A percentile compares a stretch with the other conserved stretches of the same genome.
phyloP scores from a whole-genome alignment of 2,888 invertebrate species.

The Orgyia antiqua region DNA sequence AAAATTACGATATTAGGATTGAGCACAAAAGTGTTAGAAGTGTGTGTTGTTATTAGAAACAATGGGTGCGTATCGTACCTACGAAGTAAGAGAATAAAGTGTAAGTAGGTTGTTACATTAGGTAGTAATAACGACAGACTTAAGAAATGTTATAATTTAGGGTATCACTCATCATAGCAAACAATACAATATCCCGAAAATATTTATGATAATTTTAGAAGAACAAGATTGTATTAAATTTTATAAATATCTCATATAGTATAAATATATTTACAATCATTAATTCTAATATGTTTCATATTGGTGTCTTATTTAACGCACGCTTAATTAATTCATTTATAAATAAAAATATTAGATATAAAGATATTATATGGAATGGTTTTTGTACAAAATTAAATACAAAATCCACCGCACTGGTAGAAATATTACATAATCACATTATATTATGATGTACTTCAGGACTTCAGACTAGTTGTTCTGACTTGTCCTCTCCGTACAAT shows the following conservation, averaged over 20 bases:
- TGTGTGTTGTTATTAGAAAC: constrained; percentile 38
- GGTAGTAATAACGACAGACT: constrained; percentile 40
- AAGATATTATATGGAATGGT: constrained; percentile 73
- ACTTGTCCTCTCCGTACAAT: constrained; percentile 25
- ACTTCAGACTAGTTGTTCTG: not conserved
- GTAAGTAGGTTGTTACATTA: constrained; percentile 37
- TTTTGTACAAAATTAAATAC: constrained; percentile 75
- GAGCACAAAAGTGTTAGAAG: constrained; percentile 42
- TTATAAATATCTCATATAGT: constrained; percentile 76
- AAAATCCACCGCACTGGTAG: constrained; percentile 63
- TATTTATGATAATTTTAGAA: constrained; percentile 67
- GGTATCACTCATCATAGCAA: constrained; percentile 55
- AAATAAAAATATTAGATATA: constrained; percentile 68
- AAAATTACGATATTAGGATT: constrained; percentile 31
- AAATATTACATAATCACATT: constrained; percentile 64
- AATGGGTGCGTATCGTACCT: constrained; percentile 50
- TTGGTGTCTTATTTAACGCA: constrained; percentile 77
- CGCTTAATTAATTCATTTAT: constrained; percentile 60
- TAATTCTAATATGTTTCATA: constrained; percentile 68
- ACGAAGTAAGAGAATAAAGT: constrained; percentile 42
- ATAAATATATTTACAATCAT: constrained; percentile 77
- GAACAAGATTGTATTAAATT: constrained; percentile 76
- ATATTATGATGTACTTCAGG: constrained; percentile 42
- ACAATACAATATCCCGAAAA: constrained; percentile 57
- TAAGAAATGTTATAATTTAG: constrained; percentile 40